Conservation (phyloP, 2,113 vertebrate genomes). For the Brachypodius melanocephalos region DNA sequence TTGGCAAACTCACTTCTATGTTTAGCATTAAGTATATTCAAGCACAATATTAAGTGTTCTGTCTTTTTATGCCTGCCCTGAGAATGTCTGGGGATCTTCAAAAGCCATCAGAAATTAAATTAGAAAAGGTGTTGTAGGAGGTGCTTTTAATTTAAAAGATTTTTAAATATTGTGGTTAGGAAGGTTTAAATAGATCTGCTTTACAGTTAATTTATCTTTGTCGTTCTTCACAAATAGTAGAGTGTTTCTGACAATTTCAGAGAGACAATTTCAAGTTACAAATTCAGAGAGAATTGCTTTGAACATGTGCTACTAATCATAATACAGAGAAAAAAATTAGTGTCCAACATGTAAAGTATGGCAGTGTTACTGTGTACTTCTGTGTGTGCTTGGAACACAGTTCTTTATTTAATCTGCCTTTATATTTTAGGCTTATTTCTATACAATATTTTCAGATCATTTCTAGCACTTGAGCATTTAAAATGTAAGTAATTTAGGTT, state of each 20-base stretch:
- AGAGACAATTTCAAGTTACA: too few species aligned
- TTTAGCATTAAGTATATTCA: neutral
- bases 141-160: neutral
- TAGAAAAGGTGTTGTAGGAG: neutral
- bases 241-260: neutral
- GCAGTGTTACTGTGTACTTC: neutral
- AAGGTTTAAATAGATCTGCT: neutral
- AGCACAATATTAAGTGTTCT: neutral
- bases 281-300: neutral
- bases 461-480: neutral
- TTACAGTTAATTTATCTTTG: neutral
- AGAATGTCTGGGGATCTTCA: neutral
- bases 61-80: neutral
- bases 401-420: neutral
- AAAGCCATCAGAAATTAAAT: neutral
- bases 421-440: neutral
- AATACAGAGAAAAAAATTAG: neutral
- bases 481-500: neutral
- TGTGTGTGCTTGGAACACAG: neutral
- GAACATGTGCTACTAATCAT: neutral
- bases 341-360: neutral
- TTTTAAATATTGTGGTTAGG: neutral
- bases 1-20: neutral
- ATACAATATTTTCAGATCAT: neutral
- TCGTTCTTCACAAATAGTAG: neutral